Conservation (phyloP, 2,797 vertebrate species). For the Lepidocolaptes lacrymiger region DNA sequence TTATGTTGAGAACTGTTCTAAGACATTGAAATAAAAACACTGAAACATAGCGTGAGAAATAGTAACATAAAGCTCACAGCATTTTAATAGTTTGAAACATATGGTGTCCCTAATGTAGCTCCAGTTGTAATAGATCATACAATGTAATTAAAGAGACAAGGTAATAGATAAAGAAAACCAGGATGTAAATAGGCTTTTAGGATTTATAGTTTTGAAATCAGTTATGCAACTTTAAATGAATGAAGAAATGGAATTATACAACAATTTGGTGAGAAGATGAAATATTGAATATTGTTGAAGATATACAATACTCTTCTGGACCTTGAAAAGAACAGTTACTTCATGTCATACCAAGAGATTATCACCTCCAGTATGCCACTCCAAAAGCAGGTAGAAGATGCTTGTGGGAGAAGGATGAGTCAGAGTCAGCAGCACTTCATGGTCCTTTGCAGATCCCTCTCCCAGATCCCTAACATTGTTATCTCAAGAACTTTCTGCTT, state of each 20-base stretch:
- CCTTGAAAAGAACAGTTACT: neutral
- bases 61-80: neutral
- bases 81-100: slow-evolving; percentile 20
- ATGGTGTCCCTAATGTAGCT: neutral
- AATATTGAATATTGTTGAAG: neutral
- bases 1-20: neutral
- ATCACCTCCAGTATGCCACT: neutral
- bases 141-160: slow-evolving; percentile 14
- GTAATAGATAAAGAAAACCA: slow-evolving; percentile 14
- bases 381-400: neutral
- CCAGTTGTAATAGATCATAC: slow-evolving; percentile 6
- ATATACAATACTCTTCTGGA: neutral
- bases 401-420: neutral
- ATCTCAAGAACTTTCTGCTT: neutral
- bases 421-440: neutral
- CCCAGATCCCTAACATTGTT: neutral
- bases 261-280: neutral
- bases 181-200: neutral
- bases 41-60: neutral
- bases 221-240: neutral
- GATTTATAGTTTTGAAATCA: slow-evolving; percentile 45
- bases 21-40: slow-evolving; percentile 8
- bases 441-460: neutral
- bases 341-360: neutral
- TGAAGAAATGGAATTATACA: slow-evolving; percentile 11